A percentile compares a stretch with the other conserved stretches of the same genome.
These are phyloP conservation scores for Melipona quadrifasciata DNA, from an alignment of 1,140 invertebrate genomes.

Conservation along the genomic window DNA sequence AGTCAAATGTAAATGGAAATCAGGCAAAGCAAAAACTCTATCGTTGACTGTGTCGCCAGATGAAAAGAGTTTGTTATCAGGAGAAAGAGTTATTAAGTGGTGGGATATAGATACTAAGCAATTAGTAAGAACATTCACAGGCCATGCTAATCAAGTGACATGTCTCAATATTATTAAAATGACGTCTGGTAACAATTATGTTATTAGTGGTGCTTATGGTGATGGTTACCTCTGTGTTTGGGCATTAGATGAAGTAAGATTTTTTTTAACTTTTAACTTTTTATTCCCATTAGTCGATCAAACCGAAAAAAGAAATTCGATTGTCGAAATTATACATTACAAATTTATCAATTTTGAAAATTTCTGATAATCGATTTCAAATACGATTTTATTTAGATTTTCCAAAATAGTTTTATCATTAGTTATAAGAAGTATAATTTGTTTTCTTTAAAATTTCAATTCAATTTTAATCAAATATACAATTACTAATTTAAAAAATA, in stretches of 20 bases:
- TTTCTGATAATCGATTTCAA: not conserved
- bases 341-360: not conserved
- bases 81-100: constrained; percentile 85
- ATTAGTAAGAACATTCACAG: constrained; percentile 85
- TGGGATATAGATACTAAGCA: constrained; percentile 85
- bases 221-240: constrained; percentile 85
- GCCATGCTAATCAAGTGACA: constrained; percentile 85
- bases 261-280: constrained; percentile 1
- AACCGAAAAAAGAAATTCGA: not conserved
- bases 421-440: not conserved
- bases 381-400: not conserved
- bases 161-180: constrained; percentile 81
- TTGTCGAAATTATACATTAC: not conserved
- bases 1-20: constrained; percentile 84
- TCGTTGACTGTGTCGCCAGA: constrained; percentile 85
- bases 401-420: not conserved
- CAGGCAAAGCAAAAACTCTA: constrained; percentile 85
- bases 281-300: not conserved
- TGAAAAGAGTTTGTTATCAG: constrained; percentile 85
- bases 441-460: not conserved
- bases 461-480: not conserved
- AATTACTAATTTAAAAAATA: constrained; percentile 7
- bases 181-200: constrained; percentile 79
- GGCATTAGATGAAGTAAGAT: constrained; percentile 81
- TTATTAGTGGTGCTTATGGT: constrained; percentile 84